Evolutionary conservation across 1,140 invertebrate species (phyloP), one percentile per base, ranked within the genome.

Genomic region (Hydropsyche tenuis): DNA sequence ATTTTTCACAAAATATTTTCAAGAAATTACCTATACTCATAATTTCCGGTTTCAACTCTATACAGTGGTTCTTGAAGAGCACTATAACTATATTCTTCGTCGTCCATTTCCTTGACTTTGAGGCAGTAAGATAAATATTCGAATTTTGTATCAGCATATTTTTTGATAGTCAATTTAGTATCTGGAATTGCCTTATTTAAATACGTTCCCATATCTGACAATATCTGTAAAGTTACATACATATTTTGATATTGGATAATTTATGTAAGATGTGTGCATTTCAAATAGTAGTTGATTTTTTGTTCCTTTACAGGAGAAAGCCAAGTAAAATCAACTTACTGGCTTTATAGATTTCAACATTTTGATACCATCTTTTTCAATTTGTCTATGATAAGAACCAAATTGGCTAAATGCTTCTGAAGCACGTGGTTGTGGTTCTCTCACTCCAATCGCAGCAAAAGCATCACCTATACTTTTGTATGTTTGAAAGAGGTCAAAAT

Each of bases 81-180:
- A 37, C 92, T 92, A 82, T 96, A 99, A 70, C 92, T 93, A 77
- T 96, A 95, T 81, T 99, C 97, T 82, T 99, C 97, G 83, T 99
- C 98, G 80, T 99, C 97, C 93, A 99, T 94, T 87, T 99, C 98
- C 82, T 95, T 96, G 0, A 95, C 93, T 87, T 99, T 99, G 46
- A 99, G 84, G 82, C 97, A 99, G 83, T 99, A 99, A 0, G 97
- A 98, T 18, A 99, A 85, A 84, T 99, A 99, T 82, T 99, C 97
- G 85, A 99, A 99, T 85, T 99, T 99, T 0, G 94, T 93, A 86
- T 99, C 96, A 0, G 95, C 94, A 84, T 99, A 99, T 81, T 98
- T 98, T 79, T 95, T 93, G 37, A 99, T 97, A 0, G 98, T 99
- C 30, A 99, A 84, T 81, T 96, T 93, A 0, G 97, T 99, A 80